A percentile compares a stretch with the other conserved stretches of the same genome.
Evolutionary conservation across 2,888 invertebrate genomes (phyloP).

Genomic region (Ischnura elegans): DNA sequence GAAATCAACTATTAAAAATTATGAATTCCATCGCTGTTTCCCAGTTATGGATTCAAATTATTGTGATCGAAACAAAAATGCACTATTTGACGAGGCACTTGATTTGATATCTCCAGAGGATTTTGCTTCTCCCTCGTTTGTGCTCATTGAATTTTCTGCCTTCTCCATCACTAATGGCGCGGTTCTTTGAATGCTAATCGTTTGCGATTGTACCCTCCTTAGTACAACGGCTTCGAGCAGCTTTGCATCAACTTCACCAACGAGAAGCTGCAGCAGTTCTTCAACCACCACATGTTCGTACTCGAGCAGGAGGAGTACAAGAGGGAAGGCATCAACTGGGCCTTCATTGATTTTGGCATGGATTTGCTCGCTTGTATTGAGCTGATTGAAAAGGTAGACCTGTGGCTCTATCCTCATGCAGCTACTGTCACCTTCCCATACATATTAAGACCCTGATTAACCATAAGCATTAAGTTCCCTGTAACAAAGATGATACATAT

Average conservation of each 20-base stretch:
- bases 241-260: slow-evolving; percentile 99
- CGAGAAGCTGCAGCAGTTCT: slow-evolving; percentile 99
- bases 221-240: slow-evolving; percentile 99
- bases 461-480: not conserved
- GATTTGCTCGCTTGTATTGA: slow-evolving; percentile 99
- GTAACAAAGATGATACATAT: too few relatives aligned
- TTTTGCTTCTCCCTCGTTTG: not conserved
- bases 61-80: not conserved
- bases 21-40: not conserved
- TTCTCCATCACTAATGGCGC: not conserved
- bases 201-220: slow-evolving; percentile 77
- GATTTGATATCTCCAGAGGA: too few relatives aligned
- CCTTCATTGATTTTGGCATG: slow-evolving; percentile 99
- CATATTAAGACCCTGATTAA: not conserved
- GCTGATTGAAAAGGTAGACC: slow-evolving; percentile 96
- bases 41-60: not conserved
- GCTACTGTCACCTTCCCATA: slow-evolving; percentile 47
- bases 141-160: not conserved
- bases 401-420: slow-evolving; percentile 69
- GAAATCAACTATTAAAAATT: not conserved
- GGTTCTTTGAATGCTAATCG: slow-evolving; percentile 72
- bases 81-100: not conserved
- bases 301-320: slow-evolving; percentile 99
- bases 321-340: slow-evolving; percentile 98
- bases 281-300: slow-evolving; percentile 99